phyloP scores from a whole-genome alignment of 2,797 vertebrate species.

The Synaphobranchus kaupii region DNA sequence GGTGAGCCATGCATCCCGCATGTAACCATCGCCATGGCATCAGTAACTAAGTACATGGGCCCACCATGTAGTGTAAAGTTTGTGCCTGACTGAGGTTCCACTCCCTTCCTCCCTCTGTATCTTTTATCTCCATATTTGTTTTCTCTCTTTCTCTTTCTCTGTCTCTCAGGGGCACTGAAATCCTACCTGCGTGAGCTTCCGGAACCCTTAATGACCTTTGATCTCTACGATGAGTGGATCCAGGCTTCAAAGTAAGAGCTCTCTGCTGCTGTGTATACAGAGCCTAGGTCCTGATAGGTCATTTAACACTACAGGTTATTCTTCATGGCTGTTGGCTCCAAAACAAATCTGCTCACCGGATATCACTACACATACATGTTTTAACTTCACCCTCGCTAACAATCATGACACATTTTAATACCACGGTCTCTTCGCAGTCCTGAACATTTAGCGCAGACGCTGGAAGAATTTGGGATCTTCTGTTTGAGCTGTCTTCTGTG shows the following conservation, averaged over 20 bases:
- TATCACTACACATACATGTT: constrained; percentile 16
- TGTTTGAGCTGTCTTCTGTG: too few relatives aligned
- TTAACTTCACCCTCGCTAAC: constrained; percentile 39
- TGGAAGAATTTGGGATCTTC: neutral
- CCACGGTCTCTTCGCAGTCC: neutral
- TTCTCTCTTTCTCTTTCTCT: constrained; percentile 22
- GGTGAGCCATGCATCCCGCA: constrained; percentile 69
- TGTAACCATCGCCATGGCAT: constrained; percentile 55
- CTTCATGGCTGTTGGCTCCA: neutral
- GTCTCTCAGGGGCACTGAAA: constrained; percentile 89
- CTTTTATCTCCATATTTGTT: neutral
- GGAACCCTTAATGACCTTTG: constrained; percentile 94
- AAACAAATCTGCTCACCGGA: neutral
- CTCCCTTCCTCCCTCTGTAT: neutral
- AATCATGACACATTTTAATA: neutral
- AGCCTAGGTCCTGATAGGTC: constrained; percentile 31
- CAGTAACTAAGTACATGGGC: constrained; percentile 34
- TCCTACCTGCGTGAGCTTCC: constrained; percentile 98
- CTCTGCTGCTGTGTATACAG: constrained; percentile 31
- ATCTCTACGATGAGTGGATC: constrained; percentile 99
- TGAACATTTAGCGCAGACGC: neutral
- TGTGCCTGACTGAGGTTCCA: constrained; percentile 5
- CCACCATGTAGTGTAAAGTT: constrained; percentile 28
- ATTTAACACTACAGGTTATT: neutral
- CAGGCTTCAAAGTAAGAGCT: constrained; percentile 95